Evolutionary conservation across 2,113 vertebrate species (phyloP).

Genomic region (Ochotona curzoniae): DNA sequence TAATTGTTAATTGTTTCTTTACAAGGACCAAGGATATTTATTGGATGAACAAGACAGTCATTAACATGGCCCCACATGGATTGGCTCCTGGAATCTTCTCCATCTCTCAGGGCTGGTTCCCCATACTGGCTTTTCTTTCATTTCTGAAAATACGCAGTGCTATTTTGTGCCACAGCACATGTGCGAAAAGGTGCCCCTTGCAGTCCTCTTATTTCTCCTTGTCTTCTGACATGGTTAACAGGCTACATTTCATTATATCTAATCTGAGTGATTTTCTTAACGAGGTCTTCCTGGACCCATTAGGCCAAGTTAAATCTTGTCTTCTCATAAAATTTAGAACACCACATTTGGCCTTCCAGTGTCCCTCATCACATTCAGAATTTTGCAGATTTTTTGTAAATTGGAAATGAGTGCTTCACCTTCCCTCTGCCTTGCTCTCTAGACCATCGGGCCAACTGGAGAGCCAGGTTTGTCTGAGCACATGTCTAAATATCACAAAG

Average conservation of each 20-base stretch:
- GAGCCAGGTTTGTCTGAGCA: background rate
- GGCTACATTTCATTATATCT: background rate
- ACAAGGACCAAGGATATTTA: background rate
- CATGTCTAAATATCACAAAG: too few species aligned
- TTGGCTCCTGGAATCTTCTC: background rate
- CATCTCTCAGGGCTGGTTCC: background rate
- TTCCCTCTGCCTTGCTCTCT: background rate
- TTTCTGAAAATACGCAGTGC: background rate
- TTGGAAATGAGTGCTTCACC: background rate
- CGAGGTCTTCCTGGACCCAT: background rate
- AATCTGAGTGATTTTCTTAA: background rate
- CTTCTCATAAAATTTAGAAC: background rate
- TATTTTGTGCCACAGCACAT: background rate
- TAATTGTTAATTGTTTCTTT: slow-evolving; percentile 5
- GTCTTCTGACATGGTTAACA: background rate
- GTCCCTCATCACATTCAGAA: background rate
- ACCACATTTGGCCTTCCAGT: background rate
- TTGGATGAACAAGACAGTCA: background rate
- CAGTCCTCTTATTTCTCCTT: background rate
- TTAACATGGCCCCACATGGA: background rate
- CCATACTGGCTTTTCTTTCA: background rate
- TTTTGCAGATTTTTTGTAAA: background rate
- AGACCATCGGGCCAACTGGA: background rate
- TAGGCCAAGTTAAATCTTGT: background rate
- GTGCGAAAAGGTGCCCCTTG: background rate